phyloP scores from a whole-genome alignment of 2,113 vertebrate genomes.

The Chaetorhynchus papuensis region DNA sequence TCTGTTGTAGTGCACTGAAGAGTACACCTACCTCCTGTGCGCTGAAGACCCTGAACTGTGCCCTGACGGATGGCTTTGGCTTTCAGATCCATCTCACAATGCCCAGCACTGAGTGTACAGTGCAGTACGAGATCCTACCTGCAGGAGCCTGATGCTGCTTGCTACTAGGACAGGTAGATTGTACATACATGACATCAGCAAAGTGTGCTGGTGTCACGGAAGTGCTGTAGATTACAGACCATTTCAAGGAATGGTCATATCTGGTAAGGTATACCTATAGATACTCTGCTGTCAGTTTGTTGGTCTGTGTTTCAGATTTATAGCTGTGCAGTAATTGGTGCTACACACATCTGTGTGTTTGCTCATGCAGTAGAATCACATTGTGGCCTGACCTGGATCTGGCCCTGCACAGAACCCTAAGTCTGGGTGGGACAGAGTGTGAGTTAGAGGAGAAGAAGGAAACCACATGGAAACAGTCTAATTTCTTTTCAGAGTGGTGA shows the following conservation, averaged over 20 bases:
- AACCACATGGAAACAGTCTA: not conserved
- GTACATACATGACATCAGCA: rapidly evolving
- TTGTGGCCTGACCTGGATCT: not conserved
- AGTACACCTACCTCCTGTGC: not conserved
- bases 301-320: not conserved
- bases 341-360: not conserved
- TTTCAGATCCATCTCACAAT: not conserved
- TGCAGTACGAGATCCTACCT: not conserved
- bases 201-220: not conserved
- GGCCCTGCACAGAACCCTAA: not conserved
- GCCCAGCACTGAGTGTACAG: not conserved
- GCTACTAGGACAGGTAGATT: not conserved
- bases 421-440: not conserved
- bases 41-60: not conserved
- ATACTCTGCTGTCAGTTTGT: not conserved
- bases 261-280: too few species aligned
- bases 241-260: not conserved
- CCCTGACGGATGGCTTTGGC: not conserved
- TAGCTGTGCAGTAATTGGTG: not conserved
- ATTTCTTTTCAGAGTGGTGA: not conserved
- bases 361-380: not conserved
- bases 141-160: not conserved
- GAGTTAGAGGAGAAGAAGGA: not conserved
- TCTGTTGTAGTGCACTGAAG: not conserved
- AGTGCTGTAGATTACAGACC: not conserved